Conservation (phyloP, 2,797 vertebrate species). For the Crenuchus spilurus region DNA sequence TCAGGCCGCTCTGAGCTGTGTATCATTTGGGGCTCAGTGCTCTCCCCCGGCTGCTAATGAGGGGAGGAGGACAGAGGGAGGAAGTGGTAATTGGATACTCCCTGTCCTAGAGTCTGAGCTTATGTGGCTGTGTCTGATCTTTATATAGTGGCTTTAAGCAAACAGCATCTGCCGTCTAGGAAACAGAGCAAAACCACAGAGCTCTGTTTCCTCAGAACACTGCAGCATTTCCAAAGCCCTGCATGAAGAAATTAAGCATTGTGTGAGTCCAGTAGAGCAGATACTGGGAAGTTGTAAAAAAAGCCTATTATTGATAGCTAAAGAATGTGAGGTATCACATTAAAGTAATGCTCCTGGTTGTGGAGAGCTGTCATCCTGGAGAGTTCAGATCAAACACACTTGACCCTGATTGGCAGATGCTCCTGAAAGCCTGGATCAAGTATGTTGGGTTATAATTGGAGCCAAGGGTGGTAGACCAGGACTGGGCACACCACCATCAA, state of each 20-base stretch:
- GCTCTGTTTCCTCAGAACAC: constrained; percentile 23
- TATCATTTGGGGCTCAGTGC: constrained; percentile 18
- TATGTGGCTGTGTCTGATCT: constrained; percentile 44
- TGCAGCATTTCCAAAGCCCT: constrained; percentile 6
- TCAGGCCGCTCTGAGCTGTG: constrained; percentile 18
- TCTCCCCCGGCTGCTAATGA: constrained; percentile 43
- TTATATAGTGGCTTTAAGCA: constrained; percentile 50
- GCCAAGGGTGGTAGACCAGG: too few relatives aligned
- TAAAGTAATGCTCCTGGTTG: too few relatives aligned
- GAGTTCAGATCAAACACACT: too few relatives aligned
- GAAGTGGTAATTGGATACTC: constrained; percentile 50
- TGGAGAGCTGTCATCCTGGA: too few relatives aligned
- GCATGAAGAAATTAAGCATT: background rate
- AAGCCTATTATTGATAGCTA: background rate
- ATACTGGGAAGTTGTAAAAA: background rate
- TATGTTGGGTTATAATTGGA: too few relatives aligned
- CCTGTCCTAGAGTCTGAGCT: constrained; percentile 35
- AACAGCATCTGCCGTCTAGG: constrained; percentile 34
- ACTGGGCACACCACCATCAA: too few relatives aligned
- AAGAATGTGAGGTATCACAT: constrained; percentile 16
- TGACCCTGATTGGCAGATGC: too few relatives aligned
- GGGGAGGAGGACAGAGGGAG: constrained; percentile 37
- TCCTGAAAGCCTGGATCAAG: too few relatives aligned
- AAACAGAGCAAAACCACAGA: constrained; percentile 21
- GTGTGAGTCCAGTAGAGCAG: background rate